Conservation (phyloP, 1,140 invertebrate species). For the Pseudomyrmex pallidus region DNA sequence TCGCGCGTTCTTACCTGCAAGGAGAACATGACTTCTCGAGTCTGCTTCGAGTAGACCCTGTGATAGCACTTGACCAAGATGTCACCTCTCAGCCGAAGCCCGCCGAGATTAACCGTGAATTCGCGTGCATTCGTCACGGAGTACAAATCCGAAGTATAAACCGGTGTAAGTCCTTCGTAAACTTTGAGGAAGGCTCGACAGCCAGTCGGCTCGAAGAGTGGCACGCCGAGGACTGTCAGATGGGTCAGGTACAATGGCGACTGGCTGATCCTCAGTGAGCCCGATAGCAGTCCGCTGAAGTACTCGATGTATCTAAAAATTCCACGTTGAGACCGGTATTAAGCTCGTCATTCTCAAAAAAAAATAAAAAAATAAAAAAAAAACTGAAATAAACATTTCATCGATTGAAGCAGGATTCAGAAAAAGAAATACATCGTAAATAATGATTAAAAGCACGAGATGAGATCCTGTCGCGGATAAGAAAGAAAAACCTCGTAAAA, state of each 20-base stretch:
- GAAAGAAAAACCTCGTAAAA: not conserved
- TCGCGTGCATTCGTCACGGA: slow-evolving; percentile 85
- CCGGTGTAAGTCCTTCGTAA: slow-evolving; percentile 93
- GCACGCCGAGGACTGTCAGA: slow-evolving; percentile 93
- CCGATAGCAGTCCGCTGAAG: slow-evolving; percentile 95
- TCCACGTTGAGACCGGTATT: not conserved
- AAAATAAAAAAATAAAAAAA: too few species aligned
- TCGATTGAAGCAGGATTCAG: not conserved
- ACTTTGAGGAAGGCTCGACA: slow-evolving; percentile 93
- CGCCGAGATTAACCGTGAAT: slow-evolving; percentile 90
- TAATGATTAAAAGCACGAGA: not conserved
- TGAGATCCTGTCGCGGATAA: not conserved
- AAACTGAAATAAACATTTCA: too few species aligned
- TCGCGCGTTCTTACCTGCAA: slow-evolving; percentile 78
- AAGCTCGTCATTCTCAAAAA: not conserved
- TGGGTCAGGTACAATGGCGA: slow-evolving; percentile 94
- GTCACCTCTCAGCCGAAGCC: slow-evolving; percentile 93
- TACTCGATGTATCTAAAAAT: slow-evolving; percentile 92
- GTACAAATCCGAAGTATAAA: slow-evolving; percentile 91
- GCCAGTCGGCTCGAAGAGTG: slow-evolving; percentile 90
- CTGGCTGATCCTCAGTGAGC: slow-evolving; percentile 94
- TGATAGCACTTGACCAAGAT: slow-evolving; percentile 96
- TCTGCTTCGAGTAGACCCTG: slow-evolving; percentile 85
- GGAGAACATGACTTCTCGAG: slow-evolving; percentile 84
- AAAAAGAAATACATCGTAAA: slow-evolving; percentile 4